phyloP scores from a whole-genome alignment of 2,888 invertebrate species.

The Hololepta plana region DNA sequence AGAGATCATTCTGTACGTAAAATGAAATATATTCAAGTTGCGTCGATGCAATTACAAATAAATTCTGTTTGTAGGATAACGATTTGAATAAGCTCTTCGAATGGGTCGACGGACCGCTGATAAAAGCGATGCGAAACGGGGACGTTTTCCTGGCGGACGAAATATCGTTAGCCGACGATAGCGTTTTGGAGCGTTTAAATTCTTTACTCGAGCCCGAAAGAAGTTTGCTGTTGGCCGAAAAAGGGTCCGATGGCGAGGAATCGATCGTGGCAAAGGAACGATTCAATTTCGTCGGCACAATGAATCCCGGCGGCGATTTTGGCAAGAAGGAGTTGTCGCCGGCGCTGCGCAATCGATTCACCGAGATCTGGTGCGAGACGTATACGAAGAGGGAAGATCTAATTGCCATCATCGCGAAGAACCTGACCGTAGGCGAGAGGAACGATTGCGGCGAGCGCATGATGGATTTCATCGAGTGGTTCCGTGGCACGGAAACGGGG shows the following conservation, averaged over 20 bases:
- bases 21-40: background rate
- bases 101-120: conserved; percentile 94
- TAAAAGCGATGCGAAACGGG: conserved; percentile 78
- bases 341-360: conserved; percentile 90
- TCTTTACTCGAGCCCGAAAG: conserved; percentile 91
- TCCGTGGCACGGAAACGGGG: conserved; percentile 51
- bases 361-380: conserved; percentile 94
- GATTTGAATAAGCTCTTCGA: conserved; percentile 56
- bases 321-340: conserved; percentile 99
- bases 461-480: conserved; percentile 65
- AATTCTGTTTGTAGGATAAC: conserved; percentile 13
- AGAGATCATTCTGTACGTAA: conserved; percentile 30
- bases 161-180: conserved; percentile 96
- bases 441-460: conserved; percentile 45
- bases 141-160: conserved; percentile 90
- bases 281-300: conserved; percentile 90
- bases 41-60: conserved; percentile 1
- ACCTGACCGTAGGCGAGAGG: conserved; percentile 39
- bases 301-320: conserved; percentile 99
- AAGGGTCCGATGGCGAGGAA: conserved; percentile 42
- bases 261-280: conserved; percentile 46
- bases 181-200: conserved; percentile 92
- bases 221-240: conserved; percentile 78
- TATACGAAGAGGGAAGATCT: conserved; percentile 56
- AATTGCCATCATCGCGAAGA: conserved; percentile 62